Percentiles rank a stretch among this genome's conserved stretches.
These are phyloP conservation scores for Nebria salina DNA, from an alignment of 2,888 invertebrate genomes.

Conservation along the genomic window DNA sequence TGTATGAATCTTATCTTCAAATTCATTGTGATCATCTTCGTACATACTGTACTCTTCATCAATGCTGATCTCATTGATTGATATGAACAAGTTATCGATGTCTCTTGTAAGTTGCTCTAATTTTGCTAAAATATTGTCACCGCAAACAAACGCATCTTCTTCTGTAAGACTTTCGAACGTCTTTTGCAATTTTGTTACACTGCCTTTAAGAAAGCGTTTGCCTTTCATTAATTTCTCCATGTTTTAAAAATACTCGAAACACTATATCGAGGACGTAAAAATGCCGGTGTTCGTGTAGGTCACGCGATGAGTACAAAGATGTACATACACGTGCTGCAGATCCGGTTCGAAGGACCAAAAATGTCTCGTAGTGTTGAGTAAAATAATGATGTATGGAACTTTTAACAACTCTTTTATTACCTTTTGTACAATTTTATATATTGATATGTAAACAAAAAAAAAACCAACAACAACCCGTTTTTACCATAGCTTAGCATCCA, in stretches of 20 bases:
- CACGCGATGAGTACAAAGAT: not conserved
- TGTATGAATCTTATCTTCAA: no score
- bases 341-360: not conserved
- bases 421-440: no score
- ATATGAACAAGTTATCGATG: no score
- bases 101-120: no score
- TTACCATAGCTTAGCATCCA: no score
- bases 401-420: no score
- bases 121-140: not conserved
- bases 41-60: not conserved
- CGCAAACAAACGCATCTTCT: not conserved
- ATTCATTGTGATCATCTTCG: not conserved
- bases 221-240: not conserved
- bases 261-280: not conserved
- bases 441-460: no score
- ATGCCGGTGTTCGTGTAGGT: not conserved
- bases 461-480: no score
- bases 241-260: not conserved
- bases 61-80: no score
- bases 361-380: not conserved
- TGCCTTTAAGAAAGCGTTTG: no score
- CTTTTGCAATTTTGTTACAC: no score
- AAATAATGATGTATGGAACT: not conserved
- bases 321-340: not conserved
- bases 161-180: no score